These are phyloP conservation scores for Perdita meconis DNA, from an alignment of 2,888 invertebrate species.

Conservation along the genomic window DNA sequence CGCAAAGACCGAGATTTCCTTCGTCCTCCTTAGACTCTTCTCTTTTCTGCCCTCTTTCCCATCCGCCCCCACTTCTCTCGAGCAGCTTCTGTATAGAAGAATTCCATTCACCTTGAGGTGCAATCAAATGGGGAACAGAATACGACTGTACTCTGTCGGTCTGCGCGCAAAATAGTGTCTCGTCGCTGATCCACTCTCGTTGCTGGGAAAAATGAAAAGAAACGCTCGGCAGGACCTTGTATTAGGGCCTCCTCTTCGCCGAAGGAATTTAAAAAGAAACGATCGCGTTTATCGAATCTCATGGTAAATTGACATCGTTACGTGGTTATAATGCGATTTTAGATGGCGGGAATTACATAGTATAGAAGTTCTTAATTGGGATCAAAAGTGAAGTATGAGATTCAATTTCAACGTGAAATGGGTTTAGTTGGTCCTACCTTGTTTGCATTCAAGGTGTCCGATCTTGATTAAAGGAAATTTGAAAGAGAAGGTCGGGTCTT, in stretches of 20 bases:
- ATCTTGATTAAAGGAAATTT: too few species aligned
- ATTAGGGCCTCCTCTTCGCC: neutral
- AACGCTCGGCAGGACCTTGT: neutral
- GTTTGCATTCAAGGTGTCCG: too few species aligned
- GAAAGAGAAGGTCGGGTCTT: too few species aligned
- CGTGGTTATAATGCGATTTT: too few species aligned
- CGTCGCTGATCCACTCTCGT: neutral
- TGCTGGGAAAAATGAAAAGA: neutral
- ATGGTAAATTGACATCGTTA: too few species aligned
- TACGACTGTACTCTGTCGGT: neutral
- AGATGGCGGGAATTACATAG: too few species aligned
- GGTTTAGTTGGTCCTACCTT: too few species aligned
- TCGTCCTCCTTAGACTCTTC: constrained; percentile 31
- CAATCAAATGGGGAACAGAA: constrained; percentile 33
- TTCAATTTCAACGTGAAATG: too few species aligned
- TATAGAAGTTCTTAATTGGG: too few species aligned
- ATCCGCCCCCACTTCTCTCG: constrained; percentile 23
- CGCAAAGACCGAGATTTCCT: constrained; percentile 46
- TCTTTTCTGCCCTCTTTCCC: constrained; percentile 17
- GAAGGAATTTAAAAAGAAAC: neutral
- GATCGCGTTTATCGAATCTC: neutral
- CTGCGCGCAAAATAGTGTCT: constrained; percentile 13
- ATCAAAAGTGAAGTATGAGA: too few species aligned
- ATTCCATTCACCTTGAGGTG: constrained; percentile 52
- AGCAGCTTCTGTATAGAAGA: constrained; percentile 12